Conservation (phyloP, 2,113 vertebrate genomes). For the Motacilla tschutschensis region DNA sequence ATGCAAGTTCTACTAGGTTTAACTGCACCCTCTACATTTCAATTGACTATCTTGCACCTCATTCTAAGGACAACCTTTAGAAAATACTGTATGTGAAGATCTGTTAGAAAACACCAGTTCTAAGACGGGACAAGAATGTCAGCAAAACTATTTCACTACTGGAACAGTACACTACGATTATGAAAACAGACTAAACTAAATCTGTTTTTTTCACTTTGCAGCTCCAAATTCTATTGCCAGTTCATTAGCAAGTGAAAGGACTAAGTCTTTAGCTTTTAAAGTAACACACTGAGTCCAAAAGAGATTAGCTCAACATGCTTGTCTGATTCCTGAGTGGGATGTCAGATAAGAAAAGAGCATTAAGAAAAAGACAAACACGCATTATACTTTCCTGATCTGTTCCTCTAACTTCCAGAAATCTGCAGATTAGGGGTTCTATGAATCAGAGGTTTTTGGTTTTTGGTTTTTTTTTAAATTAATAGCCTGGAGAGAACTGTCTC, state of each 20-base stretch:
- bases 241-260: not conserved
- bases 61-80: not conserved
- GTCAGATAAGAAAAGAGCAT: not conserved
- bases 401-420: not conserved
- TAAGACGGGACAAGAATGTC: not conserved
- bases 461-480: not conserved
- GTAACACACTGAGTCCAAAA: not conserved
- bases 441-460: not conserved
- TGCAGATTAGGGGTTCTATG: not conserved
- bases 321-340: not conserved
- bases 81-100: not conserved
- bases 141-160: not conserved
- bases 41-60: accelerated
- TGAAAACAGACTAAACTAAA: not conserved
- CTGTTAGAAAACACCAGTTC: not conserved
- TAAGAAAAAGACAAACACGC: not conserved
- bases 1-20: not conserved
- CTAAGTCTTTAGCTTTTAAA: not conserved
- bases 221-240: not conserved
- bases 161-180: accelerated
- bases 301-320: not conserved
- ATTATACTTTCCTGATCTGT: not conserved
- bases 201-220: not conserved
- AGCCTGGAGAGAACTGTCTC: not conserved
- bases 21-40: not conserved